Evolutionary conservation across 2,113 vertebrate genomes (phyloP).

Genomic region (Mobula birostris): DNA sequence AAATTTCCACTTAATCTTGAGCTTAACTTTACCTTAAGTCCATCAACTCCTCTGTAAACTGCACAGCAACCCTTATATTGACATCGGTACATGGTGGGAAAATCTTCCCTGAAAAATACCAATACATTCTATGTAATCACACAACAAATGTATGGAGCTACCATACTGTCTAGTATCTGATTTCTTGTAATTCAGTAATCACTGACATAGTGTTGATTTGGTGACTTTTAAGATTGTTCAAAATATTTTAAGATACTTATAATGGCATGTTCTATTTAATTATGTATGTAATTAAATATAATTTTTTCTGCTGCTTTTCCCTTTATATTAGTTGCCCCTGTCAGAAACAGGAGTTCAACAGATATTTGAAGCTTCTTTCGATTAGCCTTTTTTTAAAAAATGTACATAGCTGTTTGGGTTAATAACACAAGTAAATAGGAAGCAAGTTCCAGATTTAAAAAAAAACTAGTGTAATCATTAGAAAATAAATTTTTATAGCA

Average conservation of each 20-base stretch:
- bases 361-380: not conserved
- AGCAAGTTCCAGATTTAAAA: not conserved
- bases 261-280: not conserved
- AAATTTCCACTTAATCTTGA: not conserved
- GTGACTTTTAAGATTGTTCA: not conserved
- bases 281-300: not conserved
- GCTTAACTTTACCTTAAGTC: conserved; percentile 73
- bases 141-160: not conserved
- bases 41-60: conserved; percentile 83
- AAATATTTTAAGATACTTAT: not conserved
- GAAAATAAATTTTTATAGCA: not conserved
- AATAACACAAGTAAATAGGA: not conserved
- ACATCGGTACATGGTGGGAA: conserved; percentile 95
- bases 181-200: not conserved
- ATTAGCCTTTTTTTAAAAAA: not conserved
- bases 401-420: not conserved
- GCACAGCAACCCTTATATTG: conserved; percentile 89
- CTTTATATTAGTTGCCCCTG: not conserved
- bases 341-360: not conserved
- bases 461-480: not conserved
- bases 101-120: conserved; percentile 73
- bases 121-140: not conserved
- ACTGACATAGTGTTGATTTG: not conserved
- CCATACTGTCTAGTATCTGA: not conserved
- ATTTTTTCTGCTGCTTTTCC: not conserved